A percentile compares a stretch with the other conserved stretches of the same genome.
Evolutionary conservation across 2,888 invertebrate species (phyloP).

Genomic region (Drosophila subquinaria): DNA sequence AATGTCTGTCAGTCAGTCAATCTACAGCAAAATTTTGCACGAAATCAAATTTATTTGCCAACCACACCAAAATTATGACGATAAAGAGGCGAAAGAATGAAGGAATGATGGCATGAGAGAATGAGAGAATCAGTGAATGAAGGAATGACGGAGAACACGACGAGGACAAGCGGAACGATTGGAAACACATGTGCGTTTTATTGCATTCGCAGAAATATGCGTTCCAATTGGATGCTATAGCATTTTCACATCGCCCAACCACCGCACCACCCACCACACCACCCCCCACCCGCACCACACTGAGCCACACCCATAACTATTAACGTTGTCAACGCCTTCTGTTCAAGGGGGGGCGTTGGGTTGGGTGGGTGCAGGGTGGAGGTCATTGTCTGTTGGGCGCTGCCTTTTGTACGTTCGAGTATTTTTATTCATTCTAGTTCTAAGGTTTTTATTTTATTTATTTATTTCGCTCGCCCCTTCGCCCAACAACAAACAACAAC

Average conservation of each 20-base stretch:
- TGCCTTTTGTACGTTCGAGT: constrained; percentile 74
- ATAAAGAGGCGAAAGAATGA: constrained; percentile 2
- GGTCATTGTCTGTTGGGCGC: constrained; percentile 49
- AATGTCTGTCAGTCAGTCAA: constrained; percentile 54
- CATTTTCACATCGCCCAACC: not conserved
- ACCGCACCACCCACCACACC: not conserved
- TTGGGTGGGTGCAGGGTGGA: constrained; percentile 14
- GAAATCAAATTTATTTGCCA: constrained; percentile 79
- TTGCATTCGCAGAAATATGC: constrained; percentile 69
- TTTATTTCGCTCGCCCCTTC: constrained; percentile 58
- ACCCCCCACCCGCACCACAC: not conserved
- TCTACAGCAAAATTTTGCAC: constrained; percentile 66
- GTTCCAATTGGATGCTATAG: constrained; percentile 54
- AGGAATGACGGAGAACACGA: not conserved
- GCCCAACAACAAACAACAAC: constrained; percentile 5
- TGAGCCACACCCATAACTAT: constrained; percentile 62
- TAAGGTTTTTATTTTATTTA: constrained; percentile 67
- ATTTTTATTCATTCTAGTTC: constrained; percentile 76
- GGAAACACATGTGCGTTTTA: constrained; percentile 76
- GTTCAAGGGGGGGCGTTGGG: not conserved
- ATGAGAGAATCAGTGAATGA: not conserved
- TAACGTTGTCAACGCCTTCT: constrained; percentile 73
- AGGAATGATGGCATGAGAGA: constrained; percentile 5
- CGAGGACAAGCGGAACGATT: constrained; percentile 40
- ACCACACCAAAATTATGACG: constrained; percentile 76